Evolutionary conservation across 2,113 vertebrate species (phyloP).

Genomic region (Melanotaenia duboulayi): DNA sequence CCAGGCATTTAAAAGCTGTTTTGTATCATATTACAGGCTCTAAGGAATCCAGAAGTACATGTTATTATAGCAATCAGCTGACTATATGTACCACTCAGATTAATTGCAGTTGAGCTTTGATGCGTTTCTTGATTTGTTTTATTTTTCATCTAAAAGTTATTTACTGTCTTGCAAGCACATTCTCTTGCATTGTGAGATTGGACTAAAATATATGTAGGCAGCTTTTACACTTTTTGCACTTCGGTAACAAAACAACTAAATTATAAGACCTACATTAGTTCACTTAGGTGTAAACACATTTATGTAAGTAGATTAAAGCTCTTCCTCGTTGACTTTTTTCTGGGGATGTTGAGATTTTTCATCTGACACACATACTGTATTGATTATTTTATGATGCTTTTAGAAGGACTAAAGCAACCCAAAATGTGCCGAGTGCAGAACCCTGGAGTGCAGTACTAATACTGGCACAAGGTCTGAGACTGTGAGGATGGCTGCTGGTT

Average conservation of each 20-base stretch:
- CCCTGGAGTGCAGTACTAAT: constrained; percentile 31
- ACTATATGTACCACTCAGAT: neutral
- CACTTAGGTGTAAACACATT: neutral
- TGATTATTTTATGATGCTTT: neutral
- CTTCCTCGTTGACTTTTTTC: too few species aligned
- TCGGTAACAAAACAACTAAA: neutral
- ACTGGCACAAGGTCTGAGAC: constrained; percentile 30
- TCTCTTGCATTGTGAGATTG: neutral
- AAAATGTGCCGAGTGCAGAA: constrained; percentile 23
- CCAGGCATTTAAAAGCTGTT: neutral
- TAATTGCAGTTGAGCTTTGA: neutral
- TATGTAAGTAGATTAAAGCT: neutral
- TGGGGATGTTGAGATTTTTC: neutral
- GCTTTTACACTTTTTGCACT: neutral
- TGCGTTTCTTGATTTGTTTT: neutral
- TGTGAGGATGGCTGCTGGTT: constrained; percentile 9
- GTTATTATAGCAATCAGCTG: neutral
- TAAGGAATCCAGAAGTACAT: neutral
- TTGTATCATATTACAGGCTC: constrained; percentile 4
- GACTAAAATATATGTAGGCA: constrained; percentile 27
- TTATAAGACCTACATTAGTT: neutral
- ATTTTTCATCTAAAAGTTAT: neutral
- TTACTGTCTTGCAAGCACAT: neutral
- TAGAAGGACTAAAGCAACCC: constrained; percentile 11
- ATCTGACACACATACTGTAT: neutral